Base-by-base conservation (phyloP, 2,113 vertebrate genomes). In the Anoplopoma fimbria region DNA sequence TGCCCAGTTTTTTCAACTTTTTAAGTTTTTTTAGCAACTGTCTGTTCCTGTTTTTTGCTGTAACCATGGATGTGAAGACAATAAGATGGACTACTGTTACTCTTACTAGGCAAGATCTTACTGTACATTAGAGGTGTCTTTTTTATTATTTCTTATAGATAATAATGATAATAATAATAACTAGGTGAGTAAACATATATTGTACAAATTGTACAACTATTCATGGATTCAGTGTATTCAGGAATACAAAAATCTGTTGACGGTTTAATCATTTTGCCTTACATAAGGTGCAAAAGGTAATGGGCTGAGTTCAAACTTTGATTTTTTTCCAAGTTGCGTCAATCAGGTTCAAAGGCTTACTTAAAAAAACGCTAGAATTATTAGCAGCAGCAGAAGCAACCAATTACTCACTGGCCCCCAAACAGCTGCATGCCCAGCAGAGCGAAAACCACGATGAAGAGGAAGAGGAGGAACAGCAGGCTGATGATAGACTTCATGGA, bases 401-500 rank as follows among this genome's bases (percentile, higher is more conserved):
- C 31, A 69, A 33, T 33, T 38, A 97, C 97, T 97, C 83, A 99
- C 98, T 97, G 97, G 82, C 98, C 98, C 62, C 98, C 98, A 9
- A 99, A 99, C 58, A 99, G 97, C 93, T 99, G 98, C 98, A 99
- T 99, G 73, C 98, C 98, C 88, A 99, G 94, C 90, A 99, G 87
- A 40, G 98, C 98, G 1, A 99, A 99, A 82, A 99, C 98, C 77
- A 99, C 98, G 0, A 99, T 99, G 95, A 99, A 99, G 42, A 99
- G 96, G 92, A 99, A 99, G 1, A 99, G 97, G 65, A 99, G 94
- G 93, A 99, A 99, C 14, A 99, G 93, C 69, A 99, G 93, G 89
- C 98, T 99, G 95, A 99, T 96, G 91, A 99, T 99, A 71, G 98
- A 99, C 84, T 98, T 99, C 98, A 99, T 99, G 75, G 98, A 99